Evolutionary conservation across 2,888 invertebrate genomes (phyloP), one percentile per base, ranked within the genome.

Genomic region (Fragum fragum): DNA sequence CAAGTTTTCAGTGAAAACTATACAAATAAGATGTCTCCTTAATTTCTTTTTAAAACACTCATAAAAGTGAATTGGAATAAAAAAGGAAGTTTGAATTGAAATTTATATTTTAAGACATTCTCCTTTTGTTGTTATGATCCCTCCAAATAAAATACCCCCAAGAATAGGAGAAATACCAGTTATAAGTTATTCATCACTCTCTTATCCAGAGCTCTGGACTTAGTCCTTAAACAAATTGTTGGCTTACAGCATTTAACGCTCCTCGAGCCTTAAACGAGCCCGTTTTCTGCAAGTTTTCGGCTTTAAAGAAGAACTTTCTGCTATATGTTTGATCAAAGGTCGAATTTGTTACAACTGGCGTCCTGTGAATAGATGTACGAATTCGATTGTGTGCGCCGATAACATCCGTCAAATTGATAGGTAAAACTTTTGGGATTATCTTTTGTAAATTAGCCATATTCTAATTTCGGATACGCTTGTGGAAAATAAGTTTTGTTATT

Each of bases 221-320:
- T n/a, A n/a, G n/a, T n/a, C n/a, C n/a, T n/a, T n/a, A n/a, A n/a
- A n/a, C n/a, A n/a, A n/a, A n/a, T n/a, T n/a, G 32, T 36, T 6
- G 32, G 2, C 91, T 80, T 75, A 93, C 93, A 1, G 93, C 91
- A 87, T 93, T 93, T 6, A 93, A 63, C 3, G 93, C 92, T 39
- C 93, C 93, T 73, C 93, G 85, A 0, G 90, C 92, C 85, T 93
- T 93, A 81, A 93, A 93, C 6, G 93, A 90, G 7, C 93, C 93
- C 9, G 93, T 93, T 83, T 93, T 93, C 78, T 93, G 93, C n/a
- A 93, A 78, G 79, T 91, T 90, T 83, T 93, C 93, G 28, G 91
- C 89, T 73, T 93, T 93, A 79, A 93, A 92, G 59, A 80, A 92
- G 32, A 93, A 87, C 11, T 88, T 86, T 29, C 91, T 81, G 0